Base-by-base conservation (phyloP, 1,140 invertebrate species). In the Leptopilina boulardi region DNA sequence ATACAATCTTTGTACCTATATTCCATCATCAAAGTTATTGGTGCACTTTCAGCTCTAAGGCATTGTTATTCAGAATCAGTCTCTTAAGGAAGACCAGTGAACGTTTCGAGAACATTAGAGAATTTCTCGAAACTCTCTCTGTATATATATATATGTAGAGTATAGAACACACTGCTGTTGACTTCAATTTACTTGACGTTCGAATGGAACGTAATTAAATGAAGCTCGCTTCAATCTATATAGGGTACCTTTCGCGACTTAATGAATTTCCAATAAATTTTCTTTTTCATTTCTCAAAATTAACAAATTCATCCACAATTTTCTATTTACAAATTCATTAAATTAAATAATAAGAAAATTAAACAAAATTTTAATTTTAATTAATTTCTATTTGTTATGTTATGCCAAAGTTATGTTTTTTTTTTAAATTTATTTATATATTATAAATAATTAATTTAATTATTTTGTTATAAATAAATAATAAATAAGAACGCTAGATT, bases 11-110 rank as follows among this genome's bases (percentile, higher is more conserved):
- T n/a, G n/a, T n/a, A n/a, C n/a, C n/a, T 15, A 23, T n/a, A 23
- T 66, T 30, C 23, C 59, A 15, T 66, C 59, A 30, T 66, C 59
- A 30, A 66, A 66, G 59, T 66, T 66, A 30, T 23, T 34, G 26
- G 59, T 30, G 59, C 59, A 66, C 59, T 66, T 13, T 66, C 59
- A 66, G 59, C 23, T 66, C 26, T 3, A 34, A 30, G 59, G 59
- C 59, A 34, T 66, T 66, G 59, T 66, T 66, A 66, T 66, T 66
- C 59, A 66, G 59, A 66, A 66, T 66, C 59, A 23, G 23, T 66
- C 59, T 66, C 59, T n/a, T 66, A 23, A 66, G 59, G 26, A 66
- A 13, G 59, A 66, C 44, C 41, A 42, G 41, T 11, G 41, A 42
- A 42, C 42, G 42, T 44, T 44, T 3, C n/a, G n/a, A 15, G 42